Percentiles rank a stretch among this genome's conserved stretches.
These are phyloP conservation scores for Bradypodion pumilum DNA, from an alignment of 2,797 vertebrate genomes.

Conservation along the genomic window DNA sequence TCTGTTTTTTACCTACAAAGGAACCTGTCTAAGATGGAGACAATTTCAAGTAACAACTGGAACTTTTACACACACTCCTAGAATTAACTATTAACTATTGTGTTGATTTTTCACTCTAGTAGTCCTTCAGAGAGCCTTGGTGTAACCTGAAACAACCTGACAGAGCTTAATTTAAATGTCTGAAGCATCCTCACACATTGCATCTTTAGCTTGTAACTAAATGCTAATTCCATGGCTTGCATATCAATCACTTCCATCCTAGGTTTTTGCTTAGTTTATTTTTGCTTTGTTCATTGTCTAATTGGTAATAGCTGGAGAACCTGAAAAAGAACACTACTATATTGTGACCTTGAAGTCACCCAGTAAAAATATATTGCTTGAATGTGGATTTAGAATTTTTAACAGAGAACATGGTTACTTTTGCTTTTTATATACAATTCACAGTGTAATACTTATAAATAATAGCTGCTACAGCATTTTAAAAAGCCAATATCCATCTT, in stretches of 20 bases:
- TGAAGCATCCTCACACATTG: not conserved
- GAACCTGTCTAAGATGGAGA: no score
- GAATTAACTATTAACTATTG: no score
- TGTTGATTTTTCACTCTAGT: no score
- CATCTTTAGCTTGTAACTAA: not conserved
- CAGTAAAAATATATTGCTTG: not conserved
- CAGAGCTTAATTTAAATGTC: not conserved
- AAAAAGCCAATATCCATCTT: not conserved
- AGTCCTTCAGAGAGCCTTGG: no score
- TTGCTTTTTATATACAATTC: constrained; percentile 1
- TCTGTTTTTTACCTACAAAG: no score
- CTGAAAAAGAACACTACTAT: not conserved
- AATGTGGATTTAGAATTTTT: not conserved
- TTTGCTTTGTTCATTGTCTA: not conserved
- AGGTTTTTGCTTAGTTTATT: not conserved
- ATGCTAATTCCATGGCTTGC: not conserved
- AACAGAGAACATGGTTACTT: not conserved
- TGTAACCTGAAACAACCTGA: not conserved
- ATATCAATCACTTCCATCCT: not conserved
- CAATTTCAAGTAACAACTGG: no score
- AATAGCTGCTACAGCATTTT: not conserved
- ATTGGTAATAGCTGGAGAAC: not conserved
- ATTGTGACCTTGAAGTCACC: not conserved
- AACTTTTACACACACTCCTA: no score
- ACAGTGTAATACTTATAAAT: constrained; percentile 1